Conservation (phyloP, 2,113 vertebrate genomes). For the Myocastor coypus region DNA sequence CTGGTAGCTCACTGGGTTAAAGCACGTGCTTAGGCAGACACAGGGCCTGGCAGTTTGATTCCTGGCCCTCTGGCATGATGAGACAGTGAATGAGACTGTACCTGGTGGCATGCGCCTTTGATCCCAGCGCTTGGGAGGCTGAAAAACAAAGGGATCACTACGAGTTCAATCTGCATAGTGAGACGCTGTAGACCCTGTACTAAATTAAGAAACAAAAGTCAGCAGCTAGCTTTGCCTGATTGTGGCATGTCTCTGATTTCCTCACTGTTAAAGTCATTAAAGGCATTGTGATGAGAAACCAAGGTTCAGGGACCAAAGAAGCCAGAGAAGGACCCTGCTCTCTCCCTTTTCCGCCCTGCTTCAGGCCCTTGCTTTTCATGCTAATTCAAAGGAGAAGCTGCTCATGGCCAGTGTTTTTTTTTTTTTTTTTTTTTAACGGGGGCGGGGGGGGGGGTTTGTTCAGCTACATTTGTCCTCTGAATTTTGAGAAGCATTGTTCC, state of each 20-base stretch:
- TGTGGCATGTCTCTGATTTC: neutral
- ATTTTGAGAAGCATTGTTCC: slow-evolving; percentile 70
- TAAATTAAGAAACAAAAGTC: neutral
- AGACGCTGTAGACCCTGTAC: no score
- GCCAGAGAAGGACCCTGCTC: neutral
- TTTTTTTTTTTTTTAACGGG: no score
- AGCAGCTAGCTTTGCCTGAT: neutral
- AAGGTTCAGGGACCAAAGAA: neutral
- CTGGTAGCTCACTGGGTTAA: no score
- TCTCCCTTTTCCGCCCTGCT: neutral
- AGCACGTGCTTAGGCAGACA: no score
- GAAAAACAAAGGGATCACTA: no score
- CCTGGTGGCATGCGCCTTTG: no score
- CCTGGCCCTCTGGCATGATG: no score
- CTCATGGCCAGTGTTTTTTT: neutral
- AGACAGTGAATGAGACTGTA: no score
- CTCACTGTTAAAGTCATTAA: neutral
- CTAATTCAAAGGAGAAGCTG: neutral
- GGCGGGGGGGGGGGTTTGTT: neutral
- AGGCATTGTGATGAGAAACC: neutral
- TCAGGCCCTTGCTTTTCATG: neutral
- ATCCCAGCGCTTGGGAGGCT: no score
- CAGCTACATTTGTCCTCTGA: slow-evolving; percentile 49
- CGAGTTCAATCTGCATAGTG: no score
- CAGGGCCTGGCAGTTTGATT: no score